Evolutionary conservation across 2,113 vertebrate genomes (phyloP), one percentile per base, ranked within the genome.

Genomic region (Stegostoma tigrinum): DNA sequence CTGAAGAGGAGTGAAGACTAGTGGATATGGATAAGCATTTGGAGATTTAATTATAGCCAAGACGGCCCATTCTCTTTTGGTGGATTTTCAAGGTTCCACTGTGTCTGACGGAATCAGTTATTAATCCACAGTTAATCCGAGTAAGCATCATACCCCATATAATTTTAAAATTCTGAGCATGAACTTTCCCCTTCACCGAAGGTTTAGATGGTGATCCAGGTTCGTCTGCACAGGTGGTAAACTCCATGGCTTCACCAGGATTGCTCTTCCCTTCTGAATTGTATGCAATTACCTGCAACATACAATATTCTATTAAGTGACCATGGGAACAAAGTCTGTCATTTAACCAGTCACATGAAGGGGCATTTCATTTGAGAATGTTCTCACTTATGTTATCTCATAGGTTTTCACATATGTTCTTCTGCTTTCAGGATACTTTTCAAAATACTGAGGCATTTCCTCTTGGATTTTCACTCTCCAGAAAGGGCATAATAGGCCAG

Each of bases 251-350:
- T 96, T 98, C 98, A 97, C 99, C 99, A 23, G 99, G 98, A 97
- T 98, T 98, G 97, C 99, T 99, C 97, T 98, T 99, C 68, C 99
- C 99, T 98, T 99, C 99, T 0, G 98, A 98, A 97, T 99, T 99
- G 96, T 99, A 99, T 70, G 99, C 99, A 96, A 98, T 98, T 97
- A 99, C 98, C 99, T 99, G 96, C 45, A 97, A 96, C 96, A 85
- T 96, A 95, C 55, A 96, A 97, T 42, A 95, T 34, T 68, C 24
- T 34, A 52, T 70, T 30, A 72, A 95, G 27, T 61, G 48, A 90
- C 55, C 17, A 48, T 14, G 34, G 61, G n/a, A 3, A 66, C 70
- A 72, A 95, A 52, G 68, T 12, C 45, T 95, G 67, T 34, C 42
- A 52, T 95, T 95, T 45, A 70, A 72, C 52, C 61, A 61, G 7